Percentiles rank a stretch among this genome's conserved stretches.
Conservation (phyloP, 2,888 invertebrate genomes). For the Gandaritis pyraliata region DNA sequence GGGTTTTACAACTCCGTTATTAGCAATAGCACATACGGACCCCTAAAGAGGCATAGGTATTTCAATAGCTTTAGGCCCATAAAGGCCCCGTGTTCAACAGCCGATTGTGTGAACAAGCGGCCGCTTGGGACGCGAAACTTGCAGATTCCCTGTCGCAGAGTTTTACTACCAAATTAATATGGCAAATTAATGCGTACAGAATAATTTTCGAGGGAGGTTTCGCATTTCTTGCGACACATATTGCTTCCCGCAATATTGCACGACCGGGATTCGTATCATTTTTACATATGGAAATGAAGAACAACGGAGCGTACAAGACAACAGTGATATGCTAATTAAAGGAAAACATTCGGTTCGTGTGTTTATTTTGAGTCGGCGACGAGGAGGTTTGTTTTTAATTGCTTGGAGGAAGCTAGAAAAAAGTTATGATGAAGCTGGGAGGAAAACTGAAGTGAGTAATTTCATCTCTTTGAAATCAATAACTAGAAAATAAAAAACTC, state of each 20-base stretch:
- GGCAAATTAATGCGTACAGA: conserved; percentile 84
- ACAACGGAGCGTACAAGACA: conserved; percentile 77
- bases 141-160: conserved; percentile 82
- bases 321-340: conserved; percentile 83
- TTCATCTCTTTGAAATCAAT: too few species aligned
- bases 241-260: conserved; percentile 38
- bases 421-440: conserved; percentile 6
- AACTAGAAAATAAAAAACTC: too few species aligned
- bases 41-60: conserved; percentile 55
- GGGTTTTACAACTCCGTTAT: conserved; percentile 68
- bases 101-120: conserved; percentile 80
- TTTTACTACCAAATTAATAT: conserved; percentile 85
- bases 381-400: conserved; percentile 53
- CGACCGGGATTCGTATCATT: conserved; percentile 74
- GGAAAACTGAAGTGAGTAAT: background rate
- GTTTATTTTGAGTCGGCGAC: conserved; percentile 74
- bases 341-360: conserved; percentile 73
- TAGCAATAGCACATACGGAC: conserved; percentile 68
- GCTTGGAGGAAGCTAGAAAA: conserved; percentile 30
- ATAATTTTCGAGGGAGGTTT: conserved; percentile 78
- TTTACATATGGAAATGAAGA: conserved; percentile 83
- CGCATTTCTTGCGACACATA: conserved; percentile 71
- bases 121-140: conserved; percentile 79
- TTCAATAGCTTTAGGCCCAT: conserved; percentile 70
- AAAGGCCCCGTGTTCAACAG: conserved; percentile 62